A percentile compares a stretch with the other conserved stretches of the same genome.
phyloP scores from a whole-genome alignment of 2,113 vertebrate species.

The Phaethon lepturus region DNA sequence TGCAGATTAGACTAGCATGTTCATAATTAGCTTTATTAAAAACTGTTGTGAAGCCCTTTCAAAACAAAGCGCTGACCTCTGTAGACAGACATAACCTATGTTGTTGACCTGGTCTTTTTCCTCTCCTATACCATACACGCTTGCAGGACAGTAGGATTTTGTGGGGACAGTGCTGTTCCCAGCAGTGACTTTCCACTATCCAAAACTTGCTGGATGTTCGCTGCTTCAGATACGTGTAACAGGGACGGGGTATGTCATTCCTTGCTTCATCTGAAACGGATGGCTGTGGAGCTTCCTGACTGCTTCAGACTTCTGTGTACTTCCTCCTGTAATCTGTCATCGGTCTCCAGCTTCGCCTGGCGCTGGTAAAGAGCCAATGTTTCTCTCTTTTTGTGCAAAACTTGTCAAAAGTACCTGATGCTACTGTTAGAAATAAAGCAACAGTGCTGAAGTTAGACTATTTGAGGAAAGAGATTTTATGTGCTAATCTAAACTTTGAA shows the following conservation, averaged over 20 bases:
- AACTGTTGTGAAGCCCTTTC: background rate
- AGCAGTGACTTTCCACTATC: background rate
- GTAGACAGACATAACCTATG: background rate
- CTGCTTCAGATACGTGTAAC: background rate
- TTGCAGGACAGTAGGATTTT: background rate
- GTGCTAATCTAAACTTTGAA: background rate
- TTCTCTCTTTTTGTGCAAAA: background rate
- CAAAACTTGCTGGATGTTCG: background rate
- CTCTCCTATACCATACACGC: accelerated
- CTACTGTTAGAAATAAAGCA: background rate
- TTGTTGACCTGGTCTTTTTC: accelerated
- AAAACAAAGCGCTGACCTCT: background rate
- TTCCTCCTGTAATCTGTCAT: background rate
- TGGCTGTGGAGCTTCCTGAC: background rate
- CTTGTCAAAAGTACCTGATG: background rate
- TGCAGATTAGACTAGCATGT: background rate
- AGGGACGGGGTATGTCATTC: accelerated
- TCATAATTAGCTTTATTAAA: background rate
- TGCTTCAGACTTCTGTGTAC: background rate
- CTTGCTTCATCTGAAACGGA: background rate
- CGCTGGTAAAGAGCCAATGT: accelerated
- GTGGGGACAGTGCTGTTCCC: background rate
- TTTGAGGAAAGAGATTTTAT: background rate
- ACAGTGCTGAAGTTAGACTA: background rate
- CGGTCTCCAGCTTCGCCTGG: background rate